Percentiles rank a stretch among this genome's conserved stretches.
Conservation (phyloP, 2,113 vertebrate genomes). For the Etia nguti region DNA sequence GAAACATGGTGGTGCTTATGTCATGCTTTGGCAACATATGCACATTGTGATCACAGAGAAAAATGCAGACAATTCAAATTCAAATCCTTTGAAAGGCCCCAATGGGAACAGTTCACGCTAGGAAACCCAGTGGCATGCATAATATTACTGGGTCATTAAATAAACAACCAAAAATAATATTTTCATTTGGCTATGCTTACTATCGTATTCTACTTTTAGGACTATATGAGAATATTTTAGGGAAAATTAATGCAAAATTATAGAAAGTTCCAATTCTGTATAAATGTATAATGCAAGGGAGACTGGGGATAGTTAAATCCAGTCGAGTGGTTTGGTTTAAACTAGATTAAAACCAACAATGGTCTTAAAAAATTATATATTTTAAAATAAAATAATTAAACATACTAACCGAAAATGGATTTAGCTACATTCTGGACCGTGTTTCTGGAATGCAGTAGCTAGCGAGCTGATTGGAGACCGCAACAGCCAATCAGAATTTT, state of each 20-base stretch:
- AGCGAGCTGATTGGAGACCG: no score
- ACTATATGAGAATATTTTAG: background rate
- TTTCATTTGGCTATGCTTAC: background rate
- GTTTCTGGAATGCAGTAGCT: no score
- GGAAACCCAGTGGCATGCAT: background rate
- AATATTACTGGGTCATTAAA: background rate
- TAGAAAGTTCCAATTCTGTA: background rate
- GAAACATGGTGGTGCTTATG: background rate
- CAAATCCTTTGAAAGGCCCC: background rate
- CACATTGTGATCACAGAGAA: background rate
- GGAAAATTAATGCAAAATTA: background rate
- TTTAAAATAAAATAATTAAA: no score
- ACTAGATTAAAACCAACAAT: no score
- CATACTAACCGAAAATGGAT: no score
- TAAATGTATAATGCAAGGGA: background rate
- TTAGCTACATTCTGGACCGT: no score
- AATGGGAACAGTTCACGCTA: background rate
- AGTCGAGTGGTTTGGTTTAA: no score
- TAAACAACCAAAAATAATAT: background rate
- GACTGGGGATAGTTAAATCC: no score
- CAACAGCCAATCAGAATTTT: no score
- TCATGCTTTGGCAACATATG: background rate
- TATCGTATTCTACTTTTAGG: background rate
- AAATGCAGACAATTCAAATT: background rate
- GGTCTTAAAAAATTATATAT: no score